Evolutionary conservation across 2,797 vertebrate genomes (phyloP).

Genomic region (Tympanoctomys barrerae): DNA sequence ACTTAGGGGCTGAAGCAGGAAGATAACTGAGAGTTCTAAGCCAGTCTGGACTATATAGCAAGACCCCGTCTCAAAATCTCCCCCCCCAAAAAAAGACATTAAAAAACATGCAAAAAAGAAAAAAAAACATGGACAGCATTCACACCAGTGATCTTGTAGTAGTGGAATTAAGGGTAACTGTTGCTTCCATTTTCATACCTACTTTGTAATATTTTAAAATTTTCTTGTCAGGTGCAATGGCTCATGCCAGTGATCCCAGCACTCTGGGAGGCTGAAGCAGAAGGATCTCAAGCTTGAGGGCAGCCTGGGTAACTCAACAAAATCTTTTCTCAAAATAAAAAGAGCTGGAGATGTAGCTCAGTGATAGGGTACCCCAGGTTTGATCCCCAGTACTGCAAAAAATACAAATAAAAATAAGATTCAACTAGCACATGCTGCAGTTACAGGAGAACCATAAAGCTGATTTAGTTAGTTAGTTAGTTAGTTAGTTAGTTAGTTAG

Average conservation of each 20-base stretch:
- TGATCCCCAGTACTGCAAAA: background rate
- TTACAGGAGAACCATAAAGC: background rate
- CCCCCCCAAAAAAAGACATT: too few species aligned
- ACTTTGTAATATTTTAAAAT: background rate
- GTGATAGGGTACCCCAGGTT: background rate
- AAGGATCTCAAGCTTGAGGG: background rate
- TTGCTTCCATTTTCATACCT: background rate
- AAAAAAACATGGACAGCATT: background rate
- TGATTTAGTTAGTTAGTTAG: background rate
- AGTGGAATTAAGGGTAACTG: background rate
- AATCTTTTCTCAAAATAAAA: background rate
- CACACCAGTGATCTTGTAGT: background rate
- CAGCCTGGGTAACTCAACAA: background rate
- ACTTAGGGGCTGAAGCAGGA: background rate
- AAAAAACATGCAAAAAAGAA: background rate
- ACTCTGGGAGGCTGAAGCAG: background rate
- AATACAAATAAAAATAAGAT: background rate
- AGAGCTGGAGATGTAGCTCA: background rate
- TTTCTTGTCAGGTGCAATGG: background rate
- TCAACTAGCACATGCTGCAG: background rate
- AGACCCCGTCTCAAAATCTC: background rate
- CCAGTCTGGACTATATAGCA: background rate
- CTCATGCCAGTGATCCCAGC: background rate
- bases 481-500: background rate
- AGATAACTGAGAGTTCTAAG: background rate